A percentile compares a stretch with the other conserved stretches of the same genome.
Conservation (phyloP, 2,888 invertebrate species). For the Himalopsyche japonica region DNA sequence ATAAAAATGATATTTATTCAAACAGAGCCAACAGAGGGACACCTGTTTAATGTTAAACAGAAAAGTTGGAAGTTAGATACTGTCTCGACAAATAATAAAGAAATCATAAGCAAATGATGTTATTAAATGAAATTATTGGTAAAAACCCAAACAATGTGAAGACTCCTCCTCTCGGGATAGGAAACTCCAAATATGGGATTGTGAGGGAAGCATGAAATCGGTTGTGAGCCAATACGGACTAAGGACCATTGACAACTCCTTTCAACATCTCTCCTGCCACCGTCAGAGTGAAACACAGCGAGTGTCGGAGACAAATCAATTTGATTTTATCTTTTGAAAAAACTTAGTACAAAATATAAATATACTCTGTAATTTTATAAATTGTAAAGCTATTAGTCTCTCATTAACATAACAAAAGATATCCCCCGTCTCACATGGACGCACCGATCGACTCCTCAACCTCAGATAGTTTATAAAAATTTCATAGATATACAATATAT, state of each 20-base stretch:
- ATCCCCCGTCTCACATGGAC: conserved; percentile 49
- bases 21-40: neutral
- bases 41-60: neutral
- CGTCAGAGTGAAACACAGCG: conserved; percentile 58
- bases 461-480: neutral
- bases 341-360: conserved; percentile 65
- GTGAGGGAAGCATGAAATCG: conserved; percentile 14
- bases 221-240: neutral
- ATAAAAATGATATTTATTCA: neutral
- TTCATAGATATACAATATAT: conserved; percentile 9
- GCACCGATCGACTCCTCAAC: neutral
- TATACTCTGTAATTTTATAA: conserved; percentile 64
- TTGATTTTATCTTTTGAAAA: conserved; percentile 64
- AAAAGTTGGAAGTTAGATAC: neutral
- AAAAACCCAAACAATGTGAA: conserved; percentile 4
- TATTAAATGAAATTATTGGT: neutral
- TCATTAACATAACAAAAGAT: conserved; percentile 60
- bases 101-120: neutral
- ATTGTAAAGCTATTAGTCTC: conserved; percentile 58
- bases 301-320: conserved; percentile 54
- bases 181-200: conserved; percentile 12
- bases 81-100: neutral
- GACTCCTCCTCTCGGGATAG: conserved; percentile 21
- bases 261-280: conserved; percentile 45
- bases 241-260: conserved; percentile 6